phyloP scores from a whole-genome alignment of 2,888 invertebrate species.

The Habroteleia sp. region DNA sequence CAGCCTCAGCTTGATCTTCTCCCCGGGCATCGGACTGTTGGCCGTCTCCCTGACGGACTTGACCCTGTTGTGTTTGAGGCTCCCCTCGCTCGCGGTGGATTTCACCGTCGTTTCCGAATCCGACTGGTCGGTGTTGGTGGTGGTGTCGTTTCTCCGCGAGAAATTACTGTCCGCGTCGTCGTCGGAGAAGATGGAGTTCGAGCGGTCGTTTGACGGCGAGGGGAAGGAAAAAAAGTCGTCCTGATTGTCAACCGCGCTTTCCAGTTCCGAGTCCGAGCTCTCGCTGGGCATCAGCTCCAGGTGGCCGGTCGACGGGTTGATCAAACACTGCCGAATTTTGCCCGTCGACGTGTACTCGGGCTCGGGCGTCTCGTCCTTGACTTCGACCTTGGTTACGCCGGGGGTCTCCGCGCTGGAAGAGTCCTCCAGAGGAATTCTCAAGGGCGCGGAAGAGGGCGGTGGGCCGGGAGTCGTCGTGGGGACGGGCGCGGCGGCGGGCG shows the following conservation, averaged over 20 bases:
- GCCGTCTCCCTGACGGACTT: conserved; percentile 77
- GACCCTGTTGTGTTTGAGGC: conserved; percentile 80
- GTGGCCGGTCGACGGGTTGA: conserved; percentile 94
- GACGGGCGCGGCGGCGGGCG: conserved; percentile 53
- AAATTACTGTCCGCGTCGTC: conserved; percentile 84
- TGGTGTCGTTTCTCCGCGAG: conserved; percentile 82
- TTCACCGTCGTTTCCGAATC: conserved; percentile 83
- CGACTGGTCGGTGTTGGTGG: conserved; percentile 82
- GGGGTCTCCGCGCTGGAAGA: conserved; percentile 4
- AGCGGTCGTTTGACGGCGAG: conserved; percentile 81
- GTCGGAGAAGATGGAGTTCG: conserved; percentile 83
- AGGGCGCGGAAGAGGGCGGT: conserved; percentile 57
- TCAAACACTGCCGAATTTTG: conserved; percentile 90
- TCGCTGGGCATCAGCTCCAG: conserved; percentile 90
- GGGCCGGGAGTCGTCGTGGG: conserved; percentile 3
- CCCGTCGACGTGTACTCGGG: conserved; percentile 84
- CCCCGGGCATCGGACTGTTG: conserved; percentile 82
- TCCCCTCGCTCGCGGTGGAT: conserved; percentile 84
- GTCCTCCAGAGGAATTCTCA: no score
- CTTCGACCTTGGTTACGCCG: conserved; percentile 59
- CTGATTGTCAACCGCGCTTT: conserved; percentile 79
- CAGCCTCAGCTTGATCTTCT: conserved; percentile 91
- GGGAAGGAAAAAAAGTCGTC: conserved; percentile 82
- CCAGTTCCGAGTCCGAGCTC: conserved; percentile 84
- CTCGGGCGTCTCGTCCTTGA: conserved; percentile 81